These are phyloP conservation scores for Galagoides demidoff DNA, from an alignment of 2,797 vertebrate genomes.

Conservation along the genomic window DNA sequence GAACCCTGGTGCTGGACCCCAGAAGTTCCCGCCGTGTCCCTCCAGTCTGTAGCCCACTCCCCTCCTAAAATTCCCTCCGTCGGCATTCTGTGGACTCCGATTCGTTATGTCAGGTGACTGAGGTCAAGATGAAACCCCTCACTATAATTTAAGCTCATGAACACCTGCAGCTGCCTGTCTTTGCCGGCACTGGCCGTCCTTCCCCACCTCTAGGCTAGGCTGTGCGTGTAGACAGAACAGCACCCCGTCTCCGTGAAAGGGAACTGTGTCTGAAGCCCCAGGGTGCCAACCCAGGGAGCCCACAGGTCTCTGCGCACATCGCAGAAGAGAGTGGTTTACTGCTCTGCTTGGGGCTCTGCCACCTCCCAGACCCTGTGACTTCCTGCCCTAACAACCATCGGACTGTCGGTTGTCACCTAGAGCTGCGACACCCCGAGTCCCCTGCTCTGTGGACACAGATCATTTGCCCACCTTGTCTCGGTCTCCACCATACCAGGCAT, in stretches of 20 bases:
- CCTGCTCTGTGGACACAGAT: neutral
- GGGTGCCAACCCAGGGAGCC: fast-evolving
- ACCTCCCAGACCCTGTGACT: neutral
- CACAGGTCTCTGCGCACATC: neutral
- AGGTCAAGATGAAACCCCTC: neutral
- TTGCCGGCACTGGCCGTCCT: neutral
- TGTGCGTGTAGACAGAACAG: fast-evolving
- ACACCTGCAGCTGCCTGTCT: neutral
- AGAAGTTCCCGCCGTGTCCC: neutral
- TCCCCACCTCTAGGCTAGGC: neutral
- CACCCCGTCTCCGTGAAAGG: neutral
- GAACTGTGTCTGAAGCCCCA: neutral
- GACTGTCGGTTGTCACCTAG: neutral
- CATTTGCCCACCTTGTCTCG: neutral
- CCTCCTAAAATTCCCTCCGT: neutral
- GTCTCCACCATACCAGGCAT: neutral
- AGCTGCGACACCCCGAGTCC: neutral
- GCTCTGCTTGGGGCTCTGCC: neutral
- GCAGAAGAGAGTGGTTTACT: neutral
- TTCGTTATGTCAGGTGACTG: neutral
- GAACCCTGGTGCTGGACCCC: neutral
- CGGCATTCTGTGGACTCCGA: neutral
- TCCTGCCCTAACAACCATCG: neutral
- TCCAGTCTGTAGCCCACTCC: neutral
- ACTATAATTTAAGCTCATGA: neutral